Evolutionary conservation across 2,797 vertebrate genomes (phyloP).

Genomic region (Bradypodion ventrale): DNA sequence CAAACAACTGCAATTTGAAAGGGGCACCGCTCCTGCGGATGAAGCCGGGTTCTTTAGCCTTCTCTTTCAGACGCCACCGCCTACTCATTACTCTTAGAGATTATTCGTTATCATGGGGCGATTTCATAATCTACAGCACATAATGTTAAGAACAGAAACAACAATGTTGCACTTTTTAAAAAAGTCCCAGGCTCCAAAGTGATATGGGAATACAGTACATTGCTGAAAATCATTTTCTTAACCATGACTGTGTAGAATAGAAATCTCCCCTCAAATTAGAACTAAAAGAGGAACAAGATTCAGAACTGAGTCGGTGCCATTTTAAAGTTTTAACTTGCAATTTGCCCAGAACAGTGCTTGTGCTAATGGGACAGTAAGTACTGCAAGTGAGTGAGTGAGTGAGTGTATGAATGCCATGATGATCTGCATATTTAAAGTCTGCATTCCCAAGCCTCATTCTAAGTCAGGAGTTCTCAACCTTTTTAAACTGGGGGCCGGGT

Average conservation of each 20-base stretch:
- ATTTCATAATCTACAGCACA: constrained; percentile 51
- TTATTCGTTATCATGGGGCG: constrained; percentile 43
- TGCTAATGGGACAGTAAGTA: no score
- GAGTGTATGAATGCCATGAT: neutral
- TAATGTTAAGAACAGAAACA: constrained; percentile 43
- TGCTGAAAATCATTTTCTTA: neutral
- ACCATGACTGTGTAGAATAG: neutral
- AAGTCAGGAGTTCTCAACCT: no score
- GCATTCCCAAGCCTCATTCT: neutral
- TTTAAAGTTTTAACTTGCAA: no score
- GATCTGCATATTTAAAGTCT: neutral
- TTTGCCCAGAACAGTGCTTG: no score
- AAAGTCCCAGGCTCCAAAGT: neutral
- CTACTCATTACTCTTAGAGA: constrained; percentile 17
- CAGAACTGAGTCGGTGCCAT: no score
- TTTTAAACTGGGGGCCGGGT: no score
- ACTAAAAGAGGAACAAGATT: neutral
- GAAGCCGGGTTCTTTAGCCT: neutral
- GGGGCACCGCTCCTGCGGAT: neutral
- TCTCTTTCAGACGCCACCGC: constrained; percentile 24
- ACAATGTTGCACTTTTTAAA: constrained; percentile 22
- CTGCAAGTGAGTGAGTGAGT: no score
- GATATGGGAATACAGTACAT: constrained; percentile 35
- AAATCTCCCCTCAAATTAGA: neutral
- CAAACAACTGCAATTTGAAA: neutral